Conservation (phyloP, 2,888 invertebrate species). For the Drosophila recens region DNA sequence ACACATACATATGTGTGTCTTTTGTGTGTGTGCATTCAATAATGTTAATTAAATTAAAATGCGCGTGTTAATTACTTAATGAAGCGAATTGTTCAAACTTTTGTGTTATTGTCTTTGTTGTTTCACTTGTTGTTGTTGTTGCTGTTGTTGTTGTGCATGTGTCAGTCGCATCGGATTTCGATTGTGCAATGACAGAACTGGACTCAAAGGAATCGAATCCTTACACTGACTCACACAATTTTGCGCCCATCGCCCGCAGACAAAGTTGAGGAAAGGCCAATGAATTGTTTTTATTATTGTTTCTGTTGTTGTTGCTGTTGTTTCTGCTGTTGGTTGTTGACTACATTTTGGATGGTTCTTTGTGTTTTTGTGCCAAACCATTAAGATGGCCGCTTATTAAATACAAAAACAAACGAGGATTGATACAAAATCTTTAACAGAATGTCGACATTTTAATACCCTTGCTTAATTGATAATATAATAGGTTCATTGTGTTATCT, state of each 20-base stretch:
- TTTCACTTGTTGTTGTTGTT: conserved; percentile 14
- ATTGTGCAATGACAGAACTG: conserved; percentile 45
- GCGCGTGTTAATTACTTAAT: conserved; percentile 71
- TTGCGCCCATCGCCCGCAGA: background rate
- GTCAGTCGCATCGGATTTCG: conserved; percentile 51
- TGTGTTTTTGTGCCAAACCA: conserved; percentile 5
- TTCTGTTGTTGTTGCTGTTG: background rate
- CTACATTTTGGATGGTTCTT: conserved; percentile 12
- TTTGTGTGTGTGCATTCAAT: conserved; percentile 41
- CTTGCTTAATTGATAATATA: background rate
- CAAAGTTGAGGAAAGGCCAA: conserved; percentile 8
- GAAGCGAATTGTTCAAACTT: conserved; percentile 63
- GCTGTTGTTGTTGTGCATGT: conserved; percentile 30
- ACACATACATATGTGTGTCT: background rate
- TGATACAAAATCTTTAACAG: too few relatives aligned
- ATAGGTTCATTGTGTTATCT: too few relatives aligned
- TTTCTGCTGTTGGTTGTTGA: background rate
- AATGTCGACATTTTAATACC: background rate
- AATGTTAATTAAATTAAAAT: conserved; percentile 67
- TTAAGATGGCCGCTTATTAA: conserved; percentile 15
- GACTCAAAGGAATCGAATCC: conserved; percentile 50
- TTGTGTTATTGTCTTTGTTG: conserved; percentile 27
- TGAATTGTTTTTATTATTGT: conserved; percentile 2
- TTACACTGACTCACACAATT: conserved; percentile 15
- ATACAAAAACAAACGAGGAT: conserved; percentile 4